These are phyloP conservation scores for Paramormyrops hopkinsi DNA, from an alignment of 2,797 vertebrate species.

Conservation along the genomic window DNA sequence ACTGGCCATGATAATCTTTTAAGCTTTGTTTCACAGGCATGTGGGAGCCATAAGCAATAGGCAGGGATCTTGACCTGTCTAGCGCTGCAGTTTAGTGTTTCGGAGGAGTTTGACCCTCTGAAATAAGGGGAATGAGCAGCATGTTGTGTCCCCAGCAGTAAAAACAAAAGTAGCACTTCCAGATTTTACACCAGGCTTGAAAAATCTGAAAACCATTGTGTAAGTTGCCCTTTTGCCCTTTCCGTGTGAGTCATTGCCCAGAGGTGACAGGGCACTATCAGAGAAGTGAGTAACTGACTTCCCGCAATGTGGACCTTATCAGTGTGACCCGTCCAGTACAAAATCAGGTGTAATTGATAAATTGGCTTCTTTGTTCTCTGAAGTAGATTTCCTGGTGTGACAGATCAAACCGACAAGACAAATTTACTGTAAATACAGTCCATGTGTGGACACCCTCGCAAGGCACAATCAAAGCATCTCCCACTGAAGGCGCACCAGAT, in stretches of 20 bases:
- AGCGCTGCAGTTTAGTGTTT: background rate
- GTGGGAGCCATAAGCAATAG: background rate
- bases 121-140: background rate
- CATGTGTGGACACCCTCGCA: conserved; percentile 9
- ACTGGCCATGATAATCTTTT: background rate
- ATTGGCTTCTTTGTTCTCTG: conserved; percentile 15
- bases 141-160: background rate
- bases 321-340: background rate
- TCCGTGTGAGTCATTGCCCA: background rate
- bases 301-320: conserved; percentile 4
- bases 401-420: conserved; percentile 13
- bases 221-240: background rate
- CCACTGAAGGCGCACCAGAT: background rate
- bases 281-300: background rate
- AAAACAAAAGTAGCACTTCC: background rate
- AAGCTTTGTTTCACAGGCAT: background rate
- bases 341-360: conserved; percentile 12
- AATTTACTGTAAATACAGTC: conserved; percentile 23
- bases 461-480: background rate
- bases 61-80: background rate
- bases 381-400: conserved; percentile 21
- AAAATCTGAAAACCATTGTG: background rate
- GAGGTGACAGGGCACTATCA: background rate
- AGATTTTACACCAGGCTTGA: background rate
- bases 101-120: background rate